Evolutionary conservation across 1,140 invertebrate species (phyloP), one percentile per base, ranked within the genome.

Genomic region (Micrasema longulum): DNA sequence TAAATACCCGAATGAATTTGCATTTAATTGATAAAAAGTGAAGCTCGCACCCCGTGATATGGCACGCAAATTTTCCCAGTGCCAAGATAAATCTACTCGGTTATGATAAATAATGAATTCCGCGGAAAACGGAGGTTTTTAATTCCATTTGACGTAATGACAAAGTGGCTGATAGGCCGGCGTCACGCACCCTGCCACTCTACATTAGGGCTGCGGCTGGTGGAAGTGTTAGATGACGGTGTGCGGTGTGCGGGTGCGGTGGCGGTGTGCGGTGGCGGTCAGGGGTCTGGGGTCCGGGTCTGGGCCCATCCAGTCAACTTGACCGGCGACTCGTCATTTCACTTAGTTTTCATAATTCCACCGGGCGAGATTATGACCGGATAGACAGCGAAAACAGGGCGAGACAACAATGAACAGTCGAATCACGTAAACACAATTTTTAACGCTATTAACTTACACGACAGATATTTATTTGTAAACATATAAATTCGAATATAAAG

Each of bases 61-160:
- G 18, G 12, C 55, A 60, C 55, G 55, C 55, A 1, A 55, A 9
- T 31, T 12, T 55, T 55, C 10, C 52, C 23, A 43, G 38, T 12
- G 31, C 16, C 38, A 23, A 26, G 43, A 64, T 64, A 64, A 64
- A 64, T 64, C 60, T 31, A 48, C 41, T 16, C 38, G 60, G 11
- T 64, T 64, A 64, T 26, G 45, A 64, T 64, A 64, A 64, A 45
- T 64, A 64, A 64, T 47, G 38, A 47, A 64, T 64, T 64, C 60
- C 60, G 41, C 12, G 41, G 43, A 64, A 64, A 64, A 41, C 43
- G 43, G 43, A 41, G 14, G 43, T 64, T 64, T 64, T 64, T 64
- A 64, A 64, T 64, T 64, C 60, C 38, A 64, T 64, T 64, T 64
- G 60, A 64, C 41, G 41, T 22, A 47, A 64, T 64, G 60, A 64